These are phyloP conservation scores for Drosophila burlai DNA, from an alignment of 1,140 invertebrate genomes.

Conservation along the genomic window DNA sequence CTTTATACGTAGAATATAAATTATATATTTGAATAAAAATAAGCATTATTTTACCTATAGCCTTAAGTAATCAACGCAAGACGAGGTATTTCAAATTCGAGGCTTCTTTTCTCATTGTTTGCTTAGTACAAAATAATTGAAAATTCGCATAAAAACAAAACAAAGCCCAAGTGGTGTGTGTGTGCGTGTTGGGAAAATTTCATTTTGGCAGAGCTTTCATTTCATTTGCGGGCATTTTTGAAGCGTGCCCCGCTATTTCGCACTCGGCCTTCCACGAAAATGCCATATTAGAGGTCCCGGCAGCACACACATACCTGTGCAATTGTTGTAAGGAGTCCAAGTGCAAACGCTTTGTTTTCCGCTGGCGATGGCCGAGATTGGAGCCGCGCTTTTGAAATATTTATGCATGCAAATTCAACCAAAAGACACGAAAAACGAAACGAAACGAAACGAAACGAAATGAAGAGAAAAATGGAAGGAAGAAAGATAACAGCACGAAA, in stretches of 20 bases:
- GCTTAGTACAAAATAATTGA: constrained; percentile 65
- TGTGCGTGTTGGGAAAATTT: constrained; percentile 58
- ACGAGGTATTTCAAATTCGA: neutral
- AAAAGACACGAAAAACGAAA: constrained; percentile 35
- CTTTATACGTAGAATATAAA: neutral
- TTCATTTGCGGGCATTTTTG: constrained; percentile 61
- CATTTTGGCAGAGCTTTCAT: constrained; percentile 63
- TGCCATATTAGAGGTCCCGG: constrained; percentile 27
- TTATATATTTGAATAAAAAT: neutral
- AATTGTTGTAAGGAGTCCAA: constrained; percentile 51
- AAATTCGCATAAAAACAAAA: constrained; percentile 59
- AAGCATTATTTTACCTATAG: neutral
- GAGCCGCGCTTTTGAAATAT: constrained; percentile 65
- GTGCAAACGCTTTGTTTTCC: constrained; percentile 44
- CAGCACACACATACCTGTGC: constrained; percentile 25
- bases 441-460: constrained; percentile 32
- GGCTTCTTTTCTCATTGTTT: neutral
- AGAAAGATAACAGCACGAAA: constrained; percentile 27
- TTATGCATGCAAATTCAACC: constrained; percentile 73
- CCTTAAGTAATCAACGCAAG: neutral
- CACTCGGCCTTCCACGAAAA: constrained; percentile 13
- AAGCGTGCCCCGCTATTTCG: constrained; percentile 20
- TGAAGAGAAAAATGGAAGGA: constrained; percentile 29
- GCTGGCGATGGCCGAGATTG: constrained; percentile 35
- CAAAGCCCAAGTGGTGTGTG: constrained; percentile 1